phyloP scores from a whole-genome alignment of 2,888 invertebrate species.

The Eristalis pertinax region DNA sequence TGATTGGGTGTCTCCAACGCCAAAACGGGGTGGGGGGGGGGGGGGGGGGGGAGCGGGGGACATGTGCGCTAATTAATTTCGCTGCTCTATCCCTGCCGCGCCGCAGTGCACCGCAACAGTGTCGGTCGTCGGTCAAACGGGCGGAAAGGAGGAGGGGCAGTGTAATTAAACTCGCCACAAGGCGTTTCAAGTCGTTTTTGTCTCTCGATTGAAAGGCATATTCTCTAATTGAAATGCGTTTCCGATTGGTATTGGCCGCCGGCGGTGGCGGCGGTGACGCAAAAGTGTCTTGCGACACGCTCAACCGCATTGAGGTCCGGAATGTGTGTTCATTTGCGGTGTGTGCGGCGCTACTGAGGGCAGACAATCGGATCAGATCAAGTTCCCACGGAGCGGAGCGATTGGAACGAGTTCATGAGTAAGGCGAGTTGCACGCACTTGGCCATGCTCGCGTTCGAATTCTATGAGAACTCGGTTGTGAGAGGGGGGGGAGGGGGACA shows the following conservation, averaged over 20 bases:
- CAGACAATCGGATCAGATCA: neutral
- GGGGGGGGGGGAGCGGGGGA: neutral
- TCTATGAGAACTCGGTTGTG: neutral
- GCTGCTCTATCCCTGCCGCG: neutral
- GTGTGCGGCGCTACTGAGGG: neutral
- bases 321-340: neutral
- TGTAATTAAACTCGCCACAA: neutral
- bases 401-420: neutral
- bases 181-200: neutral
- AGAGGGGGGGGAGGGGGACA: neutral
- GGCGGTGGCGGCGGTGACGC: too few species aligned
- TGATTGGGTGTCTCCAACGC: neutral
- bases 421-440: neutral
- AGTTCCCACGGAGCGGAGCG: neutral
- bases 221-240: neutral
- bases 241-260: neutral
- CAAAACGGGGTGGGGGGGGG: too few species aligned
- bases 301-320: neutral
- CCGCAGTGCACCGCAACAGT: neutral
- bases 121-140: neutral
- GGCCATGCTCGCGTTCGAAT: neutral
- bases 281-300: neutral
- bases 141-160: too few species aligned
- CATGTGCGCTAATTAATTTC: neutral
- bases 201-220: neutral